Evolutionary conservation across 2,113 vertebrate species (phyloP), one percentile per base, ranked within the genome.

Genomic region (Nansenia antarctica): DNA sequence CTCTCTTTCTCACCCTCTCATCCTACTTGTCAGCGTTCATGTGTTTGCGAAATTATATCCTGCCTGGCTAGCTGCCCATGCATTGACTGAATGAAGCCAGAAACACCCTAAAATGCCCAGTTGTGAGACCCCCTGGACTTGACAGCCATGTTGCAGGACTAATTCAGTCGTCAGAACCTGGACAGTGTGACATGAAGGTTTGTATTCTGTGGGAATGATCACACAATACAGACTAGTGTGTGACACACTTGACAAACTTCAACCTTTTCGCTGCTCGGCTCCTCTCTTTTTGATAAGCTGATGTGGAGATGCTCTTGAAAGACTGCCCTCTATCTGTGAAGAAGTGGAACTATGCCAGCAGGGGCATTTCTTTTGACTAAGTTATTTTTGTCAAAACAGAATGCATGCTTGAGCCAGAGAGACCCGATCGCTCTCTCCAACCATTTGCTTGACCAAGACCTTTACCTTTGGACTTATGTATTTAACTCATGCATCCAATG

Each of bases 391-490:
- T 42, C 69, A 57, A 73, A 87, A 71, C 30, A 37, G 29, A n/a
- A 58, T 82, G 89, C 88, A 90, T 88, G 85, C 72, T 77, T 84
- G 82, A 83, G 70, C 47, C 57, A 78, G 67, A 70, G 18, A 14
- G 70, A 78, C 72, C 55, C 29, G 26, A n/a, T 31, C 1, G 22
- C 53, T 55, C 27, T 12, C 29, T 30, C 60, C 24, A 73, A 57
- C 62, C 15, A 68, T 72, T 63, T 81, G 64, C 72, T 63, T 75
- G 29, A 74, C 35, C 58, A 57, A 54, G 67, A 79, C 45, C 59
- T 66, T 79, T 55, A 72, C 82, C 32, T 77, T 70, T 78, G 59
- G 22, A 42, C 65, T 53, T 29, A 65, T 76, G 24, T 58, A 65
- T 65, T 67, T 42, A 49, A 49, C 49, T 77, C 57, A 60, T 77